Conservation (phyloP, 2,797 vertebrate genomes). For the Rhadinocentrus ornatus region DNA sequence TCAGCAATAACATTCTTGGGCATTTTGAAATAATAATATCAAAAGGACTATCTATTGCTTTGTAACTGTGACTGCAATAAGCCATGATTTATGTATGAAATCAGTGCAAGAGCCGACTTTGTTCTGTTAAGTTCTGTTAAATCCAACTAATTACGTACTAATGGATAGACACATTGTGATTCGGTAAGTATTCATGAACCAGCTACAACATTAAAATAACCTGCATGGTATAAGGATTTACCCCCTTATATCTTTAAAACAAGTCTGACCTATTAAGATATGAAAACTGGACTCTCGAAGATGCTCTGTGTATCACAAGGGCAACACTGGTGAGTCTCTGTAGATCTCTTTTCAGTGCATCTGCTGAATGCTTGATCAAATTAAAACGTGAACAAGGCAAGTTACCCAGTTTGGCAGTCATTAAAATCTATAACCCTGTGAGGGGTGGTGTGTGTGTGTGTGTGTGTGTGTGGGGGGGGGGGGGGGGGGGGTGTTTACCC, state of each 20-base stretch:
- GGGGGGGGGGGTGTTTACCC: not conserved
- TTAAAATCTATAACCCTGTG: not conserved
- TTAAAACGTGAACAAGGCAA: not conserved
- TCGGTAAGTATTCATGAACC: not conserved
- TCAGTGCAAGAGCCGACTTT: not conserved
- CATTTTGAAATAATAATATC: constrained; percentile 23
- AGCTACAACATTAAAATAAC: not conserved
- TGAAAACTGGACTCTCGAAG: not conserved
- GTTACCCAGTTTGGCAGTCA: not conserved
- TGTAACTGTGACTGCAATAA: constrained; percentile 2
- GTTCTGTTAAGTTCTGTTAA: not conserved
- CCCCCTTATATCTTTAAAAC: not conserved
- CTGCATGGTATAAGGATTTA: not conserved
- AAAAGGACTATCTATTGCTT: constrained; percentile 6
- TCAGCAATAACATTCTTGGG: constrained; percentile 5
- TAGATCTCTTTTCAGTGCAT: too few relatives aligned
- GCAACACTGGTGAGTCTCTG: not conserved
- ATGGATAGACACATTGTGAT: not conserved
- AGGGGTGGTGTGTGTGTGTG: too few relatives aligned
- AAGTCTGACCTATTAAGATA: not conserved
- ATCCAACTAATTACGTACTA: not conserved
- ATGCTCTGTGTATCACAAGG: not conserved
- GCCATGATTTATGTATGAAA: constrained; percentile 1
- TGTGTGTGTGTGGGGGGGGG: too few relatives aligned
- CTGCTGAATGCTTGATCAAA: not conserved